Conservation (phyloP, 2,797 vertebrate species). For the Scolopax rusticola region DNA sequence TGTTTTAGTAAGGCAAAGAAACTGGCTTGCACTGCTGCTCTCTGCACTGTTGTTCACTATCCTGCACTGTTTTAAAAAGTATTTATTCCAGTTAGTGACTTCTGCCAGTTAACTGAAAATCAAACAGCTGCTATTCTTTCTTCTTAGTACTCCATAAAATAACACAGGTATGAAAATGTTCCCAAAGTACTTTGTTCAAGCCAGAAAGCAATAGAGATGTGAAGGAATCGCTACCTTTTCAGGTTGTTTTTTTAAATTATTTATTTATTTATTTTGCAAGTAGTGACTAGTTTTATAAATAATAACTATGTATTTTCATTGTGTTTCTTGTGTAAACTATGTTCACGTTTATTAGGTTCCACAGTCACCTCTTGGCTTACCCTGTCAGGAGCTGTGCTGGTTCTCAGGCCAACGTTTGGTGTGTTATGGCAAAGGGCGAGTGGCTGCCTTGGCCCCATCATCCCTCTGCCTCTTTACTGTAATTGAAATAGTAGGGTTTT, state of each 20-base stretch:
- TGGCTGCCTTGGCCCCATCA: neutral
- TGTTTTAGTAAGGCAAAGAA: neutral
- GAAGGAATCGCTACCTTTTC: neutral
- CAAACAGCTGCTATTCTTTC: neutral
- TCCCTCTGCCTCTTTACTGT: neutral
- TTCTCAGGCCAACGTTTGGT: neutral
- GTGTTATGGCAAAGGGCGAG: neutral
- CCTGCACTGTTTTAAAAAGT: neutral
- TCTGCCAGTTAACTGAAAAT: neutral
- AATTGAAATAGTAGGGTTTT: neutral
- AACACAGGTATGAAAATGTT: neutral
- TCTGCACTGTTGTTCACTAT: neutral
- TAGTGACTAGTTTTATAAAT: neutral
- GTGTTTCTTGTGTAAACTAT: neutral
- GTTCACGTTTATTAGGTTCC: neutral
- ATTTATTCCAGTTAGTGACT: neutral
- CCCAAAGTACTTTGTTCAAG: neutral
- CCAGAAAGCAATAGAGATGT: neutral
- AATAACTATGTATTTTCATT: neutral
- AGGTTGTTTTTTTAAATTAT: neutral
- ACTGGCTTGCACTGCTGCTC: neutral
- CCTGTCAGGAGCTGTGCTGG: neutral
- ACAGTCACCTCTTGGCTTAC: neutral
- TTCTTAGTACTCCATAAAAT: neutral
- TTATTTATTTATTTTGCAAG: neutral